Percentiles rank a stretch among this genome's conserved stretches.
Evolutionary conservation across 1,140 invertebrate genomes (phyloP).

Genomic region (Pygmarrhopalites habei): DNA sequence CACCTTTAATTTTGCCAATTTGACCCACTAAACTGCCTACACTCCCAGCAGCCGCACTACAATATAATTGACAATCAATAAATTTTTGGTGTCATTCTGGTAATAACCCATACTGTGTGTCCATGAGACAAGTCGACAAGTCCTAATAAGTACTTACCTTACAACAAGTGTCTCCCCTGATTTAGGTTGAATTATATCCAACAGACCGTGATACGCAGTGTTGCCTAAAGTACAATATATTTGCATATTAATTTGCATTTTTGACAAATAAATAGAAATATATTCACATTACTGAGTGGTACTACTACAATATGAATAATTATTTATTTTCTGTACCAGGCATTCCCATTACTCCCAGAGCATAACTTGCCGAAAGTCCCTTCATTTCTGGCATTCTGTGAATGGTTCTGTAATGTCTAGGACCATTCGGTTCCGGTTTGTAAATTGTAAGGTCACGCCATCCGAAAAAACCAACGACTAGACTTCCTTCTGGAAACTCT

Average conservation of each 20-base stretch:
- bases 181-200: constrained; percentile 61
- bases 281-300: background rate
- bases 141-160: too few species aligned
- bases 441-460: constrained; percentile 29
- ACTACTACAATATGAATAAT: constrained; percentile 29
- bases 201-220: constrained; percentile 64
- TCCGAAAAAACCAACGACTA: constrained; percentile 45
- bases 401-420: background rate
- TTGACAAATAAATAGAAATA: background rate
- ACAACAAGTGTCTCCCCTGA: constrained; percentile 58
- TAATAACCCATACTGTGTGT: too few species aligned
- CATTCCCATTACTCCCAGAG: constrained; percentile 53
- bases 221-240: constrained; percentile 7
- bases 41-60: constrained; percentile 55
- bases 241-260: background rate
- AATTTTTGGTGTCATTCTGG: too few species aligned
- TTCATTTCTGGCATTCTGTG: constrained; percentile 49
- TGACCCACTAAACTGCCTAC: constrained; percentile 53
- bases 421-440: constrained; percentile 12
- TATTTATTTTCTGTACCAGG: too few species aligned
- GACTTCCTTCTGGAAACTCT: constrained; percentile 54
- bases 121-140: too few species aligned
- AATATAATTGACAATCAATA: too few species aligned
- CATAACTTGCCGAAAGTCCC: constrained; percentile 51
- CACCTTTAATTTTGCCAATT: constrained; percentile 60